These are phyloP conservation scores for Axis porcinus DNA, from an alignment of 2,113 vertebrate species.

Conservation along the genomic window DNA sequence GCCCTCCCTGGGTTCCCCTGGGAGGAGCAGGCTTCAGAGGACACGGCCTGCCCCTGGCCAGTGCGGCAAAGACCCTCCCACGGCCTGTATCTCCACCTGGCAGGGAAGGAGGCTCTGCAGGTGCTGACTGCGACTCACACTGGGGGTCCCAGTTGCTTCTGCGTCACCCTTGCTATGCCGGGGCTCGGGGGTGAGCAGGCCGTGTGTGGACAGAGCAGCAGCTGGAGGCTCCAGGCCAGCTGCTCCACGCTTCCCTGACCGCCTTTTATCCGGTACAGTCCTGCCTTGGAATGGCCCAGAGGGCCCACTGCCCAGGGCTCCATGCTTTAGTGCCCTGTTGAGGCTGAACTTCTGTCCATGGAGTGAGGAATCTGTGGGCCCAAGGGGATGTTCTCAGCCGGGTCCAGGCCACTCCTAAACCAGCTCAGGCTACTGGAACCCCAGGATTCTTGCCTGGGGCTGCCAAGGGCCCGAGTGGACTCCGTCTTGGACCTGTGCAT, in stretches of 20 bases:
- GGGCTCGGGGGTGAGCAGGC: neutral
- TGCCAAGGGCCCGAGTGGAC: neutral
- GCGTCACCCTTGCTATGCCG: neutral
- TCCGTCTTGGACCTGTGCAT: neutral
- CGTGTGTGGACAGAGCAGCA: neutral
- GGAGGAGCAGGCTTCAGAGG: neutral
- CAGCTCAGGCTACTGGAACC: neutral
- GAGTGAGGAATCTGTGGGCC: neutral
- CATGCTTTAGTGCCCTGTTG: neutral
- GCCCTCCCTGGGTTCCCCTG: neutral
- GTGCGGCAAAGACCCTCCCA: neutral
- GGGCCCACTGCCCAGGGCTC: neutral
- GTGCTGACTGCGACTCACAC: neutral
- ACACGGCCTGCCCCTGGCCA: fast-evolving
- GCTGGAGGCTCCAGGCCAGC: fast-evolving
- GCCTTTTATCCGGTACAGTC: neutral
- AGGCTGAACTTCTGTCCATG: too few species aligned
- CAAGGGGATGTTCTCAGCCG: neutral
- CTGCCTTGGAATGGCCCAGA: neutral
- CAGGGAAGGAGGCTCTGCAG: neutral
- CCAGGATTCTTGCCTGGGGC: neutral
- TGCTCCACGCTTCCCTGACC: fast-evolving
- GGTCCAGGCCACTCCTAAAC: neutral
- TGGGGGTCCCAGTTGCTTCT: neutral
- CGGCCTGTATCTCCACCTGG: neutral